Conservation (phyloP, 2,113 vertebrate genomes). For the Solea solea region DNA sequence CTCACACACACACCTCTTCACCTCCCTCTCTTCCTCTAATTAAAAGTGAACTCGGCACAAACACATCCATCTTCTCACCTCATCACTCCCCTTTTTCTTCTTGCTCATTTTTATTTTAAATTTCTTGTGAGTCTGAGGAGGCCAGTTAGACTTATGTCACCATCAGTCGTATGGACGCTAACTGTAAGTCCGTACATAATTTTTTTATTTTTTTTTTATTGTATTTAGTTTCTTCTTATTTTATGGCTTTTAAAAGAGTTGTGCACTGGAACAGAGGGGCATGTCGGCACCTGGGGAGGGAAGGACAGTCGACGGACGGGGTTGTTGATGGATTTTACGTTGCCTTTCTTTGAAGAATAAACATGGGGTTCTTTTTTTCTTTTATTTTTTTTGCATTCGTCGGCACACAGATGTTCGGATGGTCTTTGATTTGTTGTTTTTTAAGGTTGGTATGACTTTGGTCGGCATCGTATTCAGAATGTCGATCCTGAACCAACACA, state of each 20-base stretch:
- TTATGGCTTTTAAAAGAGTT: slow-evolving; percentile 66
- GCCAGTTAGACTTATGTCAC: slow-evolving; percentile 39
- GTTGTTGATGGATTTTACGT: slow-evolving; percentile 43
- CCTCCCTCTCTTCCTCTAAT: slow-evolving; percentile 18
- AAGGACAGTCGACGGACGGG: slow-evolving; percentile 3
- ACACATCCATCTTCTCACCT: slow-evolving; percentile 54
- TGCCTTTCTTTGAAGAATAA: slow-evolving; percentile 68
- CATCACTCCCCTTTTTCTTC: slow-evolving; percentile 38
- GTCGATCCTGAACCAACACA: slow-evolving; percentile 53
- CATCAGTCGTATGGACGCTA: slow-evolving; percentile 26
- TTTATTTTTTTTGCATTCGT: slow-evolving; percentile 40
- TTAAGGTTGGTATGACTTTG: slow-evolving; percentile 41
- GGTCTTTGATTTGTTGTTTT: slow-evolving; percentile 31
- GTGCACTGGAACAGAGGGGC: slow-evolving; percentile 78
- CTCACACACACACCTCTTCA: slow-evolving; percentile 10
- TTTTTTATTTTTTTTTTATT: slow-evolving; percentile 26
- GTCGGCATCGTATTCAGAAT: slow-evolving; percentile 71
- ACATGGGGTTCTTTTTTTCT: slow-evolving; percentile 50
- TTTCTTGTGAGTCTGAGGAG: slow-evolving; percentile 27
- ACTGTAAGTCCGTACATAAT: slow-evolving; percentile 31
- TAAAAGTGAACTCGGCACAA: slow-evolving; percentile 59
- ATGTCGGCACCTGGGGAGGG: slow-evolving; percentile 24
- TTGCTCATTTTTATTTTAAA: background rate
- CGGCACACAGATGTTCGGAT: slow-evolving; percentile 53
- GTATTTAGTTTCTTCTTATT: slow-evolving; percentile 49